phyloP scores from a whole-genome alignment of 2,113 vertebrate genomes.

The Casuarius casuarius region DNA sequence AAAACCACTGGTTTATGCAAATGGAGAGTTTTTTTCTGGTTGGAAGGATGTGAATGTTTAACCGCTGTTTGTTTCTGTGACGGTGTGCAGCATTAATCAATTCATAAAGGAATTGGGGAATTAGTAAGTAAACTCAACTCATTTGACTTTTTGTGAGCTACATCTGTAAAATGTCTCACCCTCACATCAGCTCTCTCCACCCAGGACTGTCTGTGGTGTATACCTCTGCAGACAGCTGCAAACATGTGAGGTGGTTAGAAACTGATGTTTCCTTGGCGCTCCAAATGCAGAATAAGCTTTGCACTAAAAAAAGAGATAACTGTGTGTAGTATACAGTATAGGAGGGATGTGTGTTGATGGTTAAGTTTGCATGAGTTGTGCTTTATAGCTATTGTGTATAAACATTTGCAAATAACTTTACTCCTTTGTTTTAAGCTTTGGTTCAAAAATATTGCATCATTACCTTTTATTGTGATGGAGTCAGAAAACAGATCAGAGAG shows the following conservation, averaged over 20 bases:
- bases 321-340: background rate
- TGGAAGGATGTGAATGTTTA: background rate
- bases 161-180: background rate
- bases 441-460: background rate
- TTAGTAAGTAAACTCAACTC: background rate
- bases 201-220: accelerated
- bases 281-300: background rate
- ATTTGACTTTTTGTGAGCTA: background rate
- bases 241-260: background rate
- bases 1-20: background rate
- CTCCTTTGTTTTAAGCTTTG: background rate
- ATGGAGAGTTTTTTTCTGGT: background rate
- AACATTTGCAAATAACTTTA: background rate
- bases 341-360: background rate
- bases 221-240: background rate
- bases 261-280: background rate
- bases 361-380: background rate
- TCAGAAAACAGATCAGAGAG: background rate
- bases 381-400: background rate
- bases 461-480: background rate
- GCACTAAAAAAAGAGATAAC: background rate
- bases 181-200: background rate
- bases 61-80: no score
- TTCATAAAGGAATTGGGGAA: no score
- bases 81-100: no score